phyloP scores from a whole-genome alignment of 2,113 vertebrate genomes.

The Macroglossus sobrinus region DNA sequence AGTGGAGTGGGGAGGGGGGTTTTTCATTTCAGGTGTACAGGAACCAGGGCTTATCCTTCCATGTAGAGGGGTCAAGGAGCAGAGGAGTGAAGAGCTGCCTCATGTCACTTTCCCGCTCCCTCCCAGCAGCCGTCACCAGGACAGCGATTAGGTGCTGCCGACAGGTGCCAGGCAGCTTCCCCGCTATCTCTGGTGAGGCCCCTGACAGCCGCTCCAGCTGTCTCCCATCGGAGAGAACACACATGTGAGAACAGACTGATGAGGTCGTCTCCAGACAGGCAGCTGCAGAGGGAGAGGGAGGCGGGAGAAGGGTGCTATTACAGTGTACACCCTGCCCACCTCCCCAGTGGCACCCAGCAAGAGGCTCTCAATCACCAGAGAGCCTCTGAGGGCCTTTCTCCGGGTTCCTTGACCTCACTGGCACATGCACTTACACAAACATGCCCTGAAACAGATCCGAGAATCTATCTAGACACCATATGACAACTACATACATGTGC shows the following conservation, averaged over 20 bases:
- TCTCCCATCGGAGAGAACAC: conserved; percentile 30
- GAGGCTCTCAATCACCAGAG: conserved; percentile 12
- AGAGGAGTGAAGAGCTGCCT: background rate
- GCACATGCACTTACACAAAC: background rate
- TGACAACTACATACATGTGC: background rate
- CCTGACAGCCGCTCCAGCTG: conserved; percentile 47
- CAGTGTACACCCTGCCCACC: background rate
- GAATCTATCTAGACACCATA: fast-evolving
- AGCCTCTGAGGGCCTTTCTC: background rate
- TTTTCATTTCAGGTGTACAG: background rate
- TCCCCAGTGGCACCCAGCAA: background rate
- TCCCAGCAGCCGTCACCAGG: conserved; percentile 14
- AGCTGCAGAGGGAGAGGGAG: background rate
- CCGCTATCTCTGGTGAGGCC: background rate
- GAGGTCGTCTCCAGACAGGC: conserved; percentile 48
- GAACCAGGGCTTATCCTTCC: background rate
- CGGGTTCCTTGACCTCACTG: background rate
- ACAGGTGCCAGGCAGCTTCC: conserved; percentile 8
- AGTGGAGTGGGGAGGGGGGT: too few relatives aligned
- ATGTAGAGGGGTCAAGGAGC: background rate
- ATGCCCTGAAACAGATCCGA: background rate
- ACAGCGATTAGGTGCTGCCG: background rate
- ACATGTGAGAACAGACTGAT: conserved; percentile 52
- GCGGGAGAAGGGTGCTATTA: background rate
- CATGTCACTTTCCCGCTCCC: background rate